A percentile compares a stretch with the other conserved stretches of the same genome.
These are phyloP conservation scores for Drosophila leontia DNA, from an alignment of 1,140 invertebrate species.

Conservation along the genomic window DNA sequence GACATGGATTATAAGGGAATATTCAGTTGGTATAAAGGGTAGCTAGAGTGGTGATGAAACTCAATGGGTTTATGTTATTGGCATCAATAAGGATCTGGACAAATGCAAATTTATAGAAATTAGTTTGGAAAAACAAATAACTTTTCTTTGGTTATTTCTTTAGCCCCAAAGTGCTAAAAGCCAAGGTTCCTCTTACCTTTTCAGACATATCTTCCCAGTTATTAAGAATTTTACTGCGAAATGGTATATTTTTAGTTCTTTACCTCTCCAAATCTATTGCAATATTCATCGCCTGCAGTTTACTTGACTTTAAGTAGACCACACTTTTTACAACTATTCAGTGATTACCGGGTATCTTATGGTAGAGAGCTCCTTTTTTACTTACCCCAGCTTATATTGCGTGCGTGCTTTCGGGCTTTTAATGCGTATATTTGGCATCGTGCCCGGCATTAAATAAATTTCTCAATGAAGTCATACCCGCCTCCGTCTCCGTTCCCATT, in stretches of 20 bases:
- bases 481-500: neutral
- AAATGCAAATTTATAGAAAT: neutral
- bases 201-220: neutral
- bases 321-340: neutral
- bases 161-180: too few species aligned
- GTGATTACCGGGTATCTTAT: conserved; percentile 1
- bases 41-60: neutral
- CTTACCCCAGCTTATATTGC: neutral
- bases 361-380: neutral
- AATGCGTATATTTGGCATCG: conserved; percentile 47
- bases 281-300: neutral
- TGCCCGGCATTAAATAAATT: conserved; percentile 62
- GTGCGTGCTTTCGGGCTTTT: conserved; percentile 43
- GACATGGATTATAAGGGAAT: neutral
- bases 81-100: neutral
- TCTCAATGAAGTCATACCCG: conserved; percentile 59
- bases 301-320: neutral
- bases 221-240: neutral
- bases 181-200: too few species aligned
- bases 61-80: neutral
- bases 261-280: neutral
- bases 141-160: neutral
- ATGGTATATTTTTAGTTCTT: too few species aligned
- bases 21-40: neutral
- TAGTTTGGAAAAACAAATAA: neutral